A percentile compares a stretch with the other conserved stretches of the same genome.
Conservation (phyloP, 2,113 vertebrate genomes). For the Clupea harengus region DNA sequence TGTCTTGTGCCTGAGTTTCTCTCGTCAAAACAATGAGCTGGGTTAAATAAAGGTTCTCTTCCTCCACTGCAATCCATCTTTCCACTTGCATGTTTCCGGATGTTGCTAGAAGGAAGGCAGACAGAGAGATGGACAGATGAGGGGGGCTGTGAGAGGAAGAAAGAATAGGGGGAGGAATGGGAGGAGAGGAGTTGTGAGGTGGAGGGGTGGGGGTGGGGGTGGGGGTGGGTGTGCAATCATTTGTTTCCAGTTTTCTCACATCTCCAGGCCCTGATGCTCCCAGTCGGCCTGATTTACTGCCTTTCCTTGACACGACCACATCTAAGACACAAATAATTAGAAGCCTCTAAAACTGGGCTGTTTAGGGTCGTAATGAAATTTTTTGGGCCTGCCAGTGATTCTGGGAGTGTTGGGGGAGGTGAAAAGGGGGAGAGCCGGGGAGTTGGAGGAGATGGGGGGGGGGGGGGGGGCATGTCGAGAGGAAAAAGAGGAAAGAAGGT, state of each 20-base stretch:
- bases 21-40: not conserved
- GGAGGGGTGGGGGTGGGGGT: not conserved
- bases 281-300: slow-evolving; percentile 80
- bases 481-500: slow-evolving; percentile 34
- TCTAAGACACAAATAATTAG: slow-evolving; percentile 86
- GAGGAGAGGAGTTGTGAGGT: not conserved
- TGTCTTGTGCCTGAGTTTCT: not conserved
- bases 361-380: slow-evolving; percentile 79
- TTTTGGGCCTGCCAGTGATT: slow-evolving; percentile 64
- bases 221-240: slow-evolving; percentile 70
- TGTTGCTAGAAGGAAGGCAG: slow-evolving; percentile 39
- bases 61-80: slow-evolving; percentile 6
- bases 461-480: slow-evolving; percentile 7
- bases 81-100: slow-evolving; percentile 34
- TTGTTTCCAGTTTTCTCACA: slow-evolving; percentile 90
- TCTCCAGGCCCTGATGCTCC: slow-evolving; percentile 80
- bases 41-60: not conserved
- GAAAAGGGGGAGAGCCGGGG: slow-evolving; percentile 29
- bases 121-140: slow-evolving; percentile 32
- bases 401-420: slow-evolving; percentile 45
- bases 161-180: not conserved
- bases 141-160: slow-evolving; percentile 34
- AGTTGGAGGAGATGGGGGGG: slow-evolving; percentile 39
- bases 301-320: slow-evolving; percentile 78
- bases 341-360: slow-evolving; percentile 80